A percentile compares a stretch with the other conserved stretches of the same genome.
Evolutionary conservation across 1,140 invertebrate genomes (phyloP).

Genomic region (Musca domestica): DNA sequence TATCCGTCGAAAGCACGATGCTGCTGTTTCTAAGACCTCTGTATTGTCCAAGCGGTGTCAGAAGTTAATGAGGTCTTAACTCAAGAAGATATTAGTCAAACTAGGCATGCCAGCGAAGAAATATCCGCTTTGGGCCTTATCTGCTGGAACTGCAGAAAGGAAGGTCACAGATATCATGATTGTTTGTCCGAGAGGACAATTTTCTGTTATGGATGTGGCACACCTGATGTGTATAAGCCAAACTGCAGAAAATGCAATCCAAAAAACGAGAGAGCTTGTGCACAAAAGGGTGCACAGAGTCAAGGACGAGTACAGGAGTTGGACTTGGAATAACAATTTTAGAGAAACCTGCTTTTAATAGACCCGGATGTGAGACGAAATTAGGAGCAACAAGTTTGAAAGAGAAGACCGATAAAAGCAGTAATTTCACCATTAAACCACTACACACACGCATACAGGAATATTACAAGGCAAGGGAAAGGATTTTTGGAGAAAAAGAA

Average conservation of each 20-base stretch:
- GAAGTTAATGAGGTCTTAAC: slow-evolving; percentile 2
- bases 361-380: too few relatives aligned
- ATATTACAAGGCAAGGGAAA: too few relatives aligned
- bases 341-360: too few relatives aligned
- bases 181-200: not conserved
- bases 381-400: too few relatives aligned
- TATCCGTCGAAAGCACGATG: not conserved
- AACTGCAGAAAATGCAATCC: not conserved
- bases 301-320: too few relatives aligned
- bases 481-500: too few relatives aligned
- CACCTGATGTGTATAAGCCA: not conserved
- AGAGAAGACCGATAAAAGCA: too few relatives aligned
- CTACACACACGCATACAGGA: too few relatives aligned
- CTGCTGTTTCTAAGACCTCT: not conserved
- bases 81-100: not conserved
- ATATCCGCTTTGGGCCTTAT: not conserved
- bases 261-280: slow-evolving; percentile 1
- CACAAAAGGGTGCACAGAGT: not conserved
- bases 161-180: slow-evolving; percentile 24
- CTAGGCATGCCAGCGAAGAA: not conserved
- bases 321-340: too few relatives aligned
- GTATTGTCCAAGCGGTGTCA: not conserved
- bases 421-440: too few relatives aligned
- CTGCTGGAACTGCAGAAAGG: slow-evolving; percentile 18
- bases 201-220: slow-evolving; percentile 18